Conservation (phyloP, 2,113 vertebrate genomes). For the Meles meles region DNA sequence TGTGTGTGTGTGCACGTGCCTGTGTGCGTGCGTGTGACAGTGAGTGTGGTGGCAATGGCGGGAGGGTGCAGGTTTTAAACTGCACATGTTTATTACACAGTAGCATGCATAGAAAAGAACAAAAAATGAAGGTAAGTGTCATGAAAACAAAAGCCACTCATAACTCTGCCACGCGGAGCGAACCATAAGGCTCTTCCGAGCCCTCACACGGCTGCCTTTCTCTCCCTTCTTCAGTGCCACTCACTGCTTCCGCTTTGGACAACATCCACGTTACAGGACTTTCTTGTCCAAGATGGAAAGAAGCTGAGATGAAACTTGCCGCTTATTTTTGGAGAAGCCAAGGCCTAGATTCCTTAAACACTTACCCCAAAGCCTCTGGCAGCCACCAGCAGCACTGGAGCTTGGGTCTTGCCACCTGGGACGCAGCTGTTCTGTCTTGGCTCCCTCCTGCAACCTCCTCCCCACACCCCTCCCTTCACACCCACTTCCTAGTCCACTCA, state of each 20-base stretch:
- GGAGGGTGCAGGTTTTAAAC: not conserved
- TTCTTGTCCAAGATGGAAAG: not conserved
- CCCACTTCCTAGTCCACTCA: not conserved
- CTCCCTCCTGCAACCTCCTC: not conserved
- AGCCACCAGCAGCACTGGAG: not conserved
- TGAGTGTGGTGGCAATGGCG: not conserved
- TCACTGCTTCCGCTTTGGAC: not conserved
- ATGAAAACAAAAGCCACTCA: accelerated
- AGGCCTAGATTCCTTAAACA: too few species aligned
- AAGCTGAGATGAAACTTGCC: not conserved
- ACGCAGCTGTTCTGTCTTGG: accelerated
- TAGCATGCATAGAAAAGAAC: not conserved
- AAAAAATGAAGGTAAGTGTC: not conserved
- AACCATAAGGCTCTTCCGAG: accelerated
- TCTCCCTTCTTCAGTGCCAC: too few species aligned
- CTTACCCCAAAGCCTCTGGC: too few species aligned
- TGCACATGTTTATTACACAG: not conserved
- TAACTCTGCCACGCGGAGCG: accelerated
- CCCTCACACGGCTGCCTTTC: accelerated
- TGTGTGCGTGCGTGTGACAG: not conserved
- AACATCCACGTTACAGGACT: accelerated
- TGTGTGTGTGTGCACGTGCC: accelerated
- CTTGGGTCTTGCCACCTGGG: accelerated
- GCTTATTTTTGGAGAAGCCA: accelerated
- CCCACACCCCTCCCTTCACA: accelerated